Base-by-base conservation (phyloP, 2,888 invertebrate genomes). In the Aporophyla nigra region DNA sequence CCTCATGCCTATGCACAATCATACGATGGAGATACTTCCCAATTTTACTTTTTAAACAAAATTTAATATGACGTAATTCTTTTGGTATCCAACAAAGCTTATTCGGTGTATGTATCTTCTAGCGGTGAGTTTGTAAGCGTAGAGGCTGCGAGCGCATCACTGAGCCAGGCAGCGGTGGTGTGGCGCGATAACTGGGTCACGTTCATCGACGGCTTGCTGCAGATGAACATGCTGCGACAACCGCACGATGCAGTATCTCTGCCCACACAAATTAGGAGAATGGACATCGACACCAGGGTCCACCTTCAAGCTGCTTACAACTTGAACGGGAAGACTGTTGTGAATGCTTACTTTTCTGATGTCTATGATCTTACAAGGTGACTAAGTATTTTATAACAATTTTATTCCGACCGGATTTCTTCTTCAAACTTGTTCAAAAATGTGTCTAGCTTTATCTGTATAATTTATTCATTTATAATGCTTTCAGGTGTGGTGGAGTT, bases 201-300 rank as follows among this genome's bases (percentile, higher is more conserved):
- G 6, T 98, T 98, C 89, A 96, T 99, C 88, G 99, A 99, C 92
- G 97, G 98, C 0, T 97, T 99, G 97, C 93, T 99, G 27, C 99
- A 99, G 94, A 97, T 98, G 76, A 96, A 97, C 67, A 96, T 98
- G 14, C 88, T 98, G 24, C 97, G 97, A 54, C 94, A 97, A 73
- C 95, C 97, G 33, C 95, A 97, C 6, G 96, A 97, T 68, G 96
- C 97, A 0, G 94, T 98, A 0, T 94, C 97, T 54, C 93, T 98
- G 24, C 98, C 98, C 1, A 97, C 97, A 0, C 82, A 76, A 16
- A 89, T 93, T 46, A 81, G 84, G 21, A 82, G 51, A 43, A 65
- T 92, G 10, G n/a, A 27, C 5, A 91, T 92, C 6, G 62, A 91
- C 49, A 68, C 87, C 6, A 66, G 70, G 0, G 49, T 79, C 51